phyloP scores from a whole-genome alignment of 1,140 invertebrate species.

The Brevipalpus yothersi region DNA sequence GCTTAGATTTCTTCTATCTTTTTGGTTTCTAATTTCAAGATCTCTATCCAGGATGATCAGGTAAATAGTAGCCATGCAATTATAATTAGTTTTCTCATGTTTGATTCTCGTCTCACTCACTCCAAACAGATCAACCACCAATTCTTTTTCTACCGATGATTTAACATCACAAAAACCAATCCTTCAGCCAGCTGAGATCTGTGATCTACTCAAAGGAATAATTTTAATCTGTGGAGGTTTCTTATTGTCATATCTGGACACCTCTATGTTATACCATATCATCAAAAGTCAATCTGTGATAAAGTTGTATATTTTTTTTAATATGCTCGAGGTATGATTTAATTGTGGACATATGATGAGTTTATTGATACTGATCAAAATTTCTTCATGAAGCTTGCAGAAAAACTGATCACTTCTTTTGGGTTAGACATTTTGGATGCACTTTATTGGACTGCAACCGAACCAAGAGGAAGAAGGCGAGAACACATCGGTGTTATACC shows the following conservation, averaged over 20 bases:
- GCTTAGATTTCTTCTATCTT: slow-evolving; percentile 58
- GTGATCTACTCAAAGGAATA: slow-evolving; percentile 78
- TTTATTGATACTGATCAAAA: neutral
- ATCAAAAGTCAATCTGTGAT: slow-evolving; percentile 97
- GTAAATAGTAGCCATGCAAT: slow-evolving; percentile 17
- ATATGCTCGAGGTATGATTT: slow-evolving; percentile 72
- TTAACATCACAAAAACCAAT: slow-evolving; percentile 13
- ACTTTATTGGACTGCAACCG: slow-evolving; percentile 89
- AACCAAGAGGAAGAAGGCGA: slow-evolving; percentile 47
- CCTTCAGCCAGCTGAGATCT: slow-evolving; percentile 73
- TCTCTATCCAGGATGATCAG: slow-evolving; percentile 42
- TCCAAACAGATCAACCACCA: neutral
- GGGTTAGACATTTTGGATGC: slow-evolving; percentile 95
- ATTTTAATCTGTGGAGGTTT: slow-evolving; percentile 60
- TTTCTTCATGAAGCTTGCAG: slow-evolving; percentile 35
- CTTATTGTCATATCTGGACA: slow-evolving; percentile 72
- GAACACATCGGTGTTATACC: slow-evolving; percentile 54
- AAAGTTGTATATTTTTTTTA: slow-evolving; percentile 97
- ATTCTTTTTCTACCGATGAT: neutral
- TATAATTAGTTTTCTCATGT: neutral
- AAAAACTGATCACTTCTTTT: slow-evolving; percentile 83
- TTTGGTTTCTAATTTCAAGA: slow-evolving; percentile 47
- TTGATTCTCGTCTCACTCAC: neutral
- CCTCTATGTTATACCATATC: slow-evolving; percentile 93
- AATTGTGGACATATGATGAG: neutral